Evolutionary conservation across 2,797 vertebrate genomes (phyloP).

Genomic region (Zalophus californianus): DNA sequence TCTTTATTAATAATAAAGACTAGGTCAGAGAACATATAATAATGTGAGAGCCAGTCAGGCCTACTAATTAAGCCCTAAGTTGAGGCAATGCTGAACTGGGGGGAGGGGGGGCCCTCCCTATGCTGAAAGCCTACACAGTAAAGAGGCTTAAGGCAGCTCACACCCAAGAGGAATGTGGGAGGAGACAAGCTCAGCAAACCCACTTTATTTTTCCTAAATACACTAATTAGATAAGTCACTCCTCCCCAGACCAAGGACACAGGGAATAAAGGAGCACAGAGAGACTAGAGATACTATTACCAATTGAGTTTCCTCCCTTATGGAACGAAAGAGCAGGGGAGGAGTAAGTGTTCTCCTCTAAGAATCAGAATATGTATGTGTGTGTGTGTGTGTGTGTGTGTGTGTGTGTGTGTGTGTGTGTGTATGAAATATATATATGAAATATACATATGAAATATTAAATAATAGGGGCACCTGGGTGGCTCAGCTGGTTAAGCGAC

Average conservation of each 20-base stretch:
- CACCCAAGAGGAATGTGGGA: background rate
- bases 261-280: background rate
- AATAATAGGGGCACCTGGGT: background rate
- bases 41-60: background rate
- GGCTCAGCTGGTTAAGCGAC: too few species aligned
- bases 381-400: too few species aligned
- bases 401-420: too few species aligned
- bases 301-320: background rate
- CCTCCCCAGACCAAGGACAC: background rate
- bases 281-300: background rate
- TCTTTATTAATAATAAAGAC: background rate
- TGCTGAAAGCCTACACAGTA: background rate
- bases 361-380: background rate
- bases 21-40: background rate
- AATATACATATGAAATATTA: background rate
- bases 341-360: background rate
- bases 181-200: background rate
- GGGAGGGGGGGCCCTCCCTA: background rate
- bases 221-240: background rate
- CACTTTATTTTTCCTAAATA: background rate
- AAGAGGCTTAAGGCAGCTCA: background rate
- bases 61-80: constrained; percentile 18
- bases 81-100: background rate
- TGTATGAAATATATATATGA: too few species aligned
- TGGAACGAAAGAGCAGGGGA: background rate